Evolutionary conservation across 2,888 invertebrate genomes (phyloP).

Genomic region (Ditula angustiorana): DNA sequence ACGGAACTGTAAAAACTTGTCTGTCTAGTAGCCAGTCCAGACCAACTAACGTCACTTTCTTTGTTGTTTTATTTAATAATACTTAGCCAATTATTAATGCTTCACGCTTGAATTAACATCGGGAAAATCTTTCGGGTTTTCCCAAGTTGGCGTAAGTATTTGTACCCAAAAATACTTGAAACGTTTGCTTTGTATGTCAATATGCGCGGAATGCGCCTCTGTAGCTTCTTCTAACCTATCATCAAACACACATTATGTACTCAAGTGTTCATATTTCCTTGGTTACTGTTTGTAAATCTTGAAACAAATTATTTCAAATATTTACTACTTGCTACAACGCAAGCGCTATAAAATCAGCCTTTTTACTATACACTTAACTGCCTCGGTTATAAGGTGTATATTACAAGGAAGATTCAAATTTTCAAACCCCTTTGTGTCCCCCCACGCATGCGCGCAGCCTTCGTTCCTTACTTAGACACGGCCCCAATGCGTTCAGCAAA

Average conservation of each 20-base stretch:
- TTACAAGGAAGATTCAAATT: slow-evolving; percentile 46
- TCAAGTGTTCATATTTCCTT: slow-evolving; percentile 64
- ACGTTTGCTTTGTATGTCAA: not conserved
- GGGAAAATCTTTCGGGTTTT: slow-evolving; percentile 19
- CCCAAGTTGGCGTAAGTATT: slow-evolving; percentile 8
- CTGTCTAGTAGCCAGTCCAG: not conserved
- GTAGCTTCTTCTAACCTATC: slow-evolving; percentile 36
- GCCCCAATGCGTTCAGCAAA: slow-evolving; percentile 51
- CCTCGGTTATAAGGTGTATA: slow-evolving; percentile 49
- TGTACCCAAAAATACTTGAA: not conserved
- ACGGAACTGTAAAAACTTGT: not conserved
- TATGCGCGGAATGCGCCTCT: slow-evolving; percentile 16
- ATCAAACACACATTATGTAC: slow-evolving; percentile 51
- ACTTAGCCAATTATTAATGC: not conserved
- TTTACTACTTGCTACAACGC: slow-evolving; percentile 62
- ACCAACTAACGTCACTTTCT: not conserved
- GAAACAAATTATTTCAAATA: slow-evolving; percentile 69
- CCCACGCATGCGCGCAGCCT: slow-evolving; percentile 74
- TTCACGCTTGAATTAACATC: not conserved
- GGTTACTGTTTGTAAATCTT: slow-evolving; percentile 66
- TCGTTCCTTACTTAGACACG: slow-evolving; percentile 60
- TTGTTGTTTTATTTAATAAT: not conserved
- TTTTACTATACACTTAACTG: slow-evolving; percentile 47
- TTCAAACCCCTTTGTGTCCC: slow-evolving; percentile 60
- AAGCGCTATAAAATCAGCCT: slow-evolving; percentile 53